Percentiles rank a stretch among this genome's conserved stretches.
Evolutionary conservation across 2,113 vertebrate species (phyloP).

Genomic region (Rhabdornis inornatus): DNA sequence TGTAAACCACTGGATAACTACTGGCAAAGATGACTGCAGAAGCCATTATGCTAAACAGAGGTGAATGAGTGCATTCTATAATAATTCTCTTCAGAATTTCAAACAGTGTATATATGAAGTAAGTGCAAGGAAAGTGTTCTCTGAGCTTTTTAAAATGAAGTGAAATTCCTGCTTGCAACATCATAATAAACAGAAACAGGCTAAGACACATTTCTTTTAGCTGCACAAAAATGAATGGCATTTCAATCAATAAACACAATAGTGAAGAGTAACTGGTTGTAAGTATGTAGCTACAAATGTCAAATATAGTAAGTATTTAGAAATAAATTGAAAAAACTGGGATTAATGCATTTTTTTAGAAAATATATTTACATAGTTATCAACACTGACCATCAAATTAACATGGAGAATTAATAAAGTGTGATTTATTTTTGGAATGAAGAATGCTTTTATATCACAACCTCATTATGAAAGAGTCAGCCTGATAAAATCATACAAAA

Average conservation of each 20-base stretch:
- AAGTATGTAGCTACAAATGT: conserved; percentile 27
- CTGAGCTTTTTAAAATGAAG: conserved; percentile 48
- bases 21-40: conserved; percentile 14
- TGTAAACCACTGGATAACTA: neutral
- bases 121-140: conserved; percentile 38
- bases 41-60: neutral
- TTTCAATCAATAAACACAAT: conserved; percentile 65
- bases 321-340: conserved; percentile 7
- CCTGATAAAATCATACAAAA: conserved; percentile 5
- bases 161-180: conserved; percentile 54
- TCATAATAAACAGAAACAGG: conserved; percentile 64
- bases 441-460: conserved; percentile 53
- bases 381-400: conserved; percentile 54
- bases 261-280: conserved; percentile 27
- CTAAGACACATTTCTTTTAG: conserved; percentile 47
- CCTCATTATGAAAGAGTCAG: conserved; percentile 52
- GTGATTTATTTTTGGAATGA: conserved; percentile 46
- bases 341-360: conserved; percentile 42
- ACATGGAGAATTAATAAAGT: conserved; percentile 44
- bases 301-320: conserved; percentile 46
- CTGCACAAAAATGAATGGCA: conserved; percentile 62
- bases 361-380: conserved; percentile 50
- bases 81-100: conserved; percentile 20
- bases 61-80: neutral
- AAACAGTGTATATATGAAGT: neutral